A percentile compares a stretch with the other conserved stretches of the same genome.
Evolutionary conservation across 2,888 invertebrate species (phyloP).

Genomic region (Callyntrura guangdongensis): DNA sequence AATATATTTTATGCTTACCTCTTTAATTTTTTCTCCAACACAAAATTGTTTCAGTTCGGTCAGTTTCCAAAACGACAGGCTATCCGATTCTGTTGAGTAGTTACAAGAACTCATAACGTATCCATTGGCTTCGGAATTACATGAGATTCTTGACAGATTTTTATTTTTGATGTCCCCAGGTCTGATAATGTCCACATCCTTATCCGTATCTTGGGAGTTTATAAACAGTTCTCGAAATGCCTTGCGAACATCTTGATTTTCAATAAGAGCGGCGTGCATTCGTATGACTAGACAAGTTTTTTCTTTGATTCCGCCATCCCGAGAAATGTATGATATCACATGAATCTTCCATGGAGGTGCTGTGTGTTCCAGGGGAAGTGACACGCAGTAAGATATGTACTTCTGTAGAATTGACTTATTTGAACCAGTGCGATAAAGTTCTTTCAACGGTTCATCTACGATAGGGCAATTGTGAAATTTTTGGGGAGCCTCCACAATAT

Average conservation of each 20-base stretch:
- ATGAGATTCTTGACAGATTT: neutral
- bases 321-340: constrained; percentile 67
- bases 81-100: neutral
- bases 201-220: neutral
- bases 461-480: constrained; percentile 55
- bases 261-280: constrained; percentile 59
- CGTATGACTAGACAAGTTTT: constrained; percentile 73
- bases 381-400: constrained; percentile 59
- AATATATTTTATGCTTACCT: no score
- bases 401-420: constrained; percentile 70
- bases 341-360: constrained; percentile 73
- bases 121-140: neutral
- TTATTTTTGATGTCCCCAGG: neutral
- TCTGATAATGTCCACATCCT: neutral
- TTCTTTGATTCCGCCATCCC: constrained; percentile 54
- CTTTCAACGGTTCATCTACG: constrained; percentile 62
- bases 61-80: neutral
- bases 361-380: constrained; percentile 12
- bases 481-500: constrained; percentile 68
- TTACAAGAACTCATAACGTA: neutral
- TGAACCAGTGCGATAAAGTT: constrained; percentile 41
- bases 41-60: neutral
- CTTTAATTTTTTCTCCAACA: constrained; percentile 34
- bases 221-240: constrained; percentile 67
- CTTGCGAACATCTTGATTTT: constrained; percentile 26